A percentile compares a stretch with the other conserved stretches of the same genome.
Evolutionary conservation across 1,140 invertebrate species (phyloP).

Genomic region (Pseudachorutes palmiensis): DNA sequence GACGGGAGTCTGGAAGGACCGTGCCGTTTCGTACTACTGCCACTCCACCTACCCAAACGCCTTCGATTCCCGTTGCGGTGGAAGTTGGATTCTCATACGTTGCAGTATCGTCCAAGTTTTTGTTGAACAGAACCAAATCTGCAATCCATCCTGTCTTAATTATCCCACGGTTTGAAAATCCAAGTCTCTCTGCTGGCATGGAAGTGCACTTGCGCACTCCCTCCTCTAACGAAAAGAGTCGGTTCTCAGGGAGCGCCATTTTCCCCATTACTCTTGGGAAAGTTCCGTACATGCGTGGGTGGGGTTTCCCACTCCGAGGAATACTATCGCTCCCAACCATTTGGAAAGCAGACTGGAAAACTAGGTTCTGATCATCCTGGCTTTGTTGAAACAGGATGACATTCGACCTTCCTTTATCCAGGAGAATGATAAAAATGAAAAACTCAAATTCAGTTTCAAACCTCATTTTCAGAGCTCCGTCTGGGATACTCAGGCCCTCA

Average conservation of each 20-base stretch:
- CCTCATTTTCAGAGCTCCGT: constrained; percentile 3
- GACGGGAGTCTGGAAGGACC: too few species aligned
- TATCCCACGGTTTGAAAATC: constrained; percentile 24
- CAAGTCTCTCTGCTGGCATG: constrained; percentile 25
- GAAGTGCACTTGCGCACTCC: constrained; percentile 28
- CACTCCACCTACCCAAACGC: constrained; percentile 28
- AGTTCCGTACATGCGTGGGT: constrained; percentile 28
- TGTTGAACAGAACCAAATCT: constrained; percentile 27
- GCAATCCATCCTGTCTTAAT: constrained; percentile 22
- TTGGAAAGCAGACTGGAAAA: constrained; percentile 20
- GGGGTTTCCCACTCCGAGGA: constrained; percentile 31
- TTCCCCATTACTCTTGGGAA: constrained; percentile 28
- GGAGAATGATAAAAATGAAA: constrained; percentile 15
- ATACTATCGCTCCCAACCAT: constrained; percentile 36
- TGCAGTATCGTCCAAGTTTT: constrained; percentile 21
- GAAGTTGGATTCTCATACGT: constrained; percentile 30
- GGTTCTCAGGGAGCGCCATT: constrained; percentile 14
- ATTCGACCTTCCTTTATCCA: constrained; percentile 30
- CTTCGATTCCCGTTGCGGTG: constrained; percentile 17
- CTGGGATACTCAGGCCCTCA: constrained; percentile 21
- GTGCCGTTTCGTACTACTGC: constrained; percentile 20
- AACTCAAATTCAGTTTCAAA: constrained; percentile 29
- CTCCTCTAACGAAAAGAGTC: constrained; percentile 26
- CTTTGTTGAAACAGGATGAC: constrained; percentile 33
- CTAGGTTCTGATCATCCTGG: constrained; percentile 23